A percentile compares a stretch with the other conserved stretches of the same genome.
Evolutionary conservation across 2,888 invertebrate species (phyloP).

Genomic region (Stegana nigrithorax): DNA sequence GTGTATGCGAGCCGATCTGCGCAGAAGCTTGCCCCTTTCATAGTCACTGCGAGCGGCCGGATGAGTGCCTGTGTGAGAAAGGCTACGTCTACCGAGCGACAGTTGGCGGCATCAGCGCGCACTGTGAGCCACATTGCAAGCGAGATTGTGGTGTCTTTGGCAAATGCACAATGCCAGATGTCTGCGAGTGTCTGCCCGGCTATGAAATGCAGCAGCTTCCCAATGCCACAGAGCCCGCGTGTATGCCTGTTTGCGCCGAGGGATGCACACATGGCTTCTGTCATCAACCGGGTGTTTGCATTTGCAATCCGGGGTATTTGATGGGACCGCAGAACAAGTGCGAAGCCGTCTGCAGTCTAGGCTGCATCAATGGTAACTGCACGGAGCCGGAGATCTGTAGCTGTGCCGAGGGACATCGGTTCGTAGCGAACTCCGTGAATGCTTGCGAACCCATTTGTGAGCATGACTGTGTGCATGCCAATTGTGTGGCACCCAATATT

Average conservation of each 20-base stretch:
- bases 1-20: slow-evolving; percentile 30
- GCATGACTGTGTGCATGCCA: slow-evolving; percentile 63
- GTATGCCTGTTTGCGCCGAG: slow-evolving; percentile 41
- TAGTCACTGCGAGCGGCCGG: slow-evolving; percentile 37
- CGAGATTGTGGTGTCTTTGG: slow-evolving; percentile 45
- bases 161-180: slow-evolving; percentile 50
- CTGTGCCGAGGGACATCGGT: slow-evolving; percentile 35
- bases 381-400: slow-evolving; percentile 62
- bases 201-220: slow-evolving; percentile 34
- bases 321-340: slow-evolving; percentile 59
- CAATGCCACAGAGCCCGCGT: neutral
- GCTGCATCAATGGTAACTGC: slow-evolving; percentile 68
- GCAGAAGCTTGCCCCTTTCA: slow-evolving; percentile 33
- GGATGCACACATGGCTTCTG: slow-evolving; percentile 56
- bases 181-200: slow-evolving; percentile 58
- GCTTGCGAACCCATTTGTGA: slow-evolving; percentile 62
- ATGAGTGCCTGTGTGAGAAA: slow-evolving; percentile 35
- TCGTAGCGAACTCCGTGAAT: slow-evolving; percentile 34
- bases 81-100: slow-evolving; percentile 33
- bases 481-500: slow-evolving; percentile 62
- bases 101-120: neutral
- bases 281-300: slow-evolving; percentile 47
- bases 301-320: slow-evolving; percentile 54
- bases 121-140: slow-evolving; percentile 43
- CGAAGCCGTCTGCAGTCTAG: slow-evolving; percentile 51